These are phyloP conservation scores for Anthopleura sola DNA, from an alignment of 64 coral and sea anemone species.

Conservation along the genomic window DNA sequence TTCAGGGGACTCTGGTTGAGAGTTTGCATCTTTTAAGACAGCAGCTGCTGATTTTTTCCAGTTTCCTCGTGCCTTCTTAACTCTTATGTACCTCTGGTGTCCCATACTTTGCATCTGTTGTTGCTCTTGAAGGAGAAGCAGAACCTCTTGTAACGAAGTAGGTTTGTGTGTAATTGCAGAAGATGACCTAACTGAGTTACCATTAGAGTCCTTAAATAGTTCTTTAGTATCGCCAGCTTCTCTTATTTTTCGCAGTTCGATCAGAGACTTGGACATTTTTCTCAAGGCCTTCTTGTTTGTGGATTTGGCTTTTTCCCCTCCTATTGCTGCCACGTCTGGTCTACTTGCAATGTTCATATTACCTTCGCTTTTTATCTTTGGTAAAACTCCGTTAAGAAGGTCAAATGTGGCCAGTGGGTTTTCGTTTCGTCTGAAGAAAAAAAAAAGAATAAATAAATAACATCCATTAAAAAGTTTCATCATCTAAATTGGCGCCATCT, in stretches of 20 bases:
- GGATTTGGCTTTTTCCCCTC: background rate
- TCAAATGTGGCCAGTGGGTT: background rate
- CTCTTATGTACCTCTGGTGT: constrained; percentile 48
- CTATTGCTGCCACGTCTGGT: background rate
- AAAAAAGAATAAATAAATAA: background rate
- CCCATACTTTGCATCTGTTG: constrained; percentile 67
- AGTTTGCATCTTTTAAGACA: constrained; percentile 40
- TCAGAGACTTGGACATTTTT: background rate
- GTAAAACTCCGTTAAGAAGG: constrained; percentile 14
- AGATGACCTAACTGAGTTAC: background rate
- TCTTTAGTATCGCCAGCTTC: background rate
- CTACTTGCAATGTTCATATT: background rate
- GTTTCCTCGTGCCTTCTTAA: constrained; percentile 54
- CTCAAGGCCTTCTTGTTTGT: background rate
- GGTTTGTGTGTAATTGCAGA: constrained; percentile 24
- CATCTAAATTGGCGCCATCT: too few species aligned
- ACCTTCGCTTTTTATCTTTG: constrained; percentile 16
- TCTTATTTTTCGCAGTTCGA: background rate
- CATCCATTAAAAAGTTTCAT: too few species aligned
- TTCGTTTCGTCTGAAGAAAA: background rate
- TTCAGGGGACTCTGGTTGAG: constrained; percentile 25
- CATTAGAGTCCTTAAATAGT: background rate
- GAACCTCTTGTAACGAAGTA: constrained; percentile 73
- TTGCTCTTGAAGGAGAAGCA: constrained; percentile 84
- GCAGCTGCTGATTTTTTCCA: constrained; percentile 81